These are phyloP conservation scores for Micropoecilia bifurca DNA, from an alignment of 2,797 vertebrate genomes.

Conservation along the genomic window DNA sequence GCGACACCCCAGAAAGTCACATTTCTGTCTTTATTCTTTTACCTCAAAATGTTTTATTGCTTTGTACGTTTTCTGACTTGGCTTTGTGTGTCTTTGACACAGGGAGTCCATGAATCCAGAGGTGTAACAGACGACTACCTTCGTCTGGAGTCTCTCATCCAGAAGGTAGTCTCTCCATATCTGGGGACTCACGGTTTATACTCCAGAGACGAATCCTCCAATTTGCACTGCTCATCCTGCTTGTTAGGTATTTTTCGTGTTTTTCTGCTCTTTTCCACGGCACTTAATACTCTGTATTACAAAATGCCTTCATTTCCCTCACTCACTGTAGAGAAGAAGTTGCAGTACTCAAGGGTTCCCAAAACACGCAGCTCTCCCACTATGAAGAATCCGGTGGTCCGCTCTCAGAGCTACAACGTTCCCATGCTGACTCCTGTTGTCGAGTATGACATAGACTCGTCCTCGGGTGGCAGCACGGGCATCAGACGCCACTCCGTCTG, in stretches of 20 bases:
- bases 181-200: conserved; percentile 92
- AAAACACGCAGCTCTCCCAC: conserved; percentile 75
- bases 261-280: neutral
- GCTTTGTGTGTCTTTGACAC: conserved; percentile 35
- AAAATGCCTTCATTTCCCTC: neutral
- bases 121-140: conserved; percentile 92
- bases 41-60: neutral
- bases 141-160: conserved; percentile 90
- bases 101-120: conserved; percentile 94
- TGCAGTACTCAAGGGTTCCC: conserved; percentile 79
- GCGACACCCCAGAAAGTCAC: neutral
- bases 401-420: conserved; percentile 96
- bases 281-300: neutral
- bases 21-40: neutral
- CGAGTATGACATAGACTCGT: conserved; percentile 82
- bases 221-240: conserved; percentile 85
- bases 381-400: conserved; percentile 90
- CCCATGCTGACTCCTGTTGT: conserved; percentile 91
- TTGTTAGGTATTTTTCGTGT: conserved; percentile 84
- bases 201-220: conserved; percentile 84
- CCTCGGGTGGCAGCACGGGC: conserved; percentile 46
- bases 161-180: conserved; percentile 96
- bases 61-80: neutral
- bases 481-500: conserved; percentile 92
- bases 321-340: conserved; percentile 84